These are phyloP conservation scores for Caenorhabditis brenneri DNA, from an alignment of 1,140 invertebrate genomes.

Conservation along the genomic window DNA sequence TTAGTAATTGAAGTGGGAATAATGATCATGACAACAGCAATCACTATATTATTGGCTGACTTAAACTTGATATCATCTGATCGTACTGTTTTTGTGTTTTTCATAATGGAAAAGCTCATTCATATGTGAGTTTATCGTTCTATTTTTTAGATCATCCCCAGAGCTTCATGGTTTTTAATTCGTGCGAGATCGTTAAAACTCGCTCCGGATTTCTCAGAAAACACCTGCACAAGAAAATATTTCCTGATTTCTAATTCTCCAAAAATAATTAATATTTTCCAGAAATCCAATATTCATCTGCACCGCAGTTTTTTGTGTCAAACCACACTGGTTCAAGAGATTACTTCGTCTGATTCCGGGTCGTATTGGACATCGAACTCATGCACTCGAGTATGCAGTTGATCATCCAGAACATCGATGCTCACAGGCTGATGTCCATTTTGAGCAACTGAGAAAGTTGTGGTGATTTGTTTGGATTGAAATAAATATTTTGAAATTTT, in stretches of 20 bases:
- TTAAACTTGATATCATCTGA: neutral
- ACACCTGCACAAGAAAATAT: too few relatives aligned
- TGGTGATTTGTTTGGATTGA: neutral
- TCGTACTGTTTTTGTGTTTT: neutral
- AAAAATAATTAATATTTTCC: neutral
- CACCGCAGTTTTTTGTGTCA: neutral
- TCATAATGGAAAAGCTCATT: neutral
- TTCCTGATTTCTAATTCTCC: neutral
- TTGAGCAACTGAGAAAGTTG: slow-evolving; percentile 10
- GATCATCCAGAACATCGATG: neutral
- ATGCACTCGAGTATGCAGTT: neutral
- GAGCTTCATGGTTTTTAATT: too few relatives aligned
- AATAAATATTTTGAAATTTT: neutral
- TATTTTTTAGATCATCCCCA: too few relatives aligned
- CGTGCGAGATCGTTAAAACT: too few relatives aligned
- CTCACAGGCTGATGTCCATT: slow-evolving; percentile 4
- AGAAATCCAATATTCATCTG: slow-evolving; percentile 19
- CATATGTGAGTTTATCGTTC: neutral
- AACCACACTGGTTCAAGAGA: neutral
- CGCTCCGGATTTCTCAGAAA: too few relatives aligned
- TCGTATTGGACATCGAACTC: neutral
- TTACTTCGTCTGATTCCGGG: neutral
- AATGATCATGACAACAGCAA: neutral
- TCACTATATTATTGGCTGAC: neutral
- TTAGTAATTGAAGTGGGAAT: neutral